Base-by-base conservation (phyloP, 2,113 vertebrate species). In the Petroica traversi region DNA sequence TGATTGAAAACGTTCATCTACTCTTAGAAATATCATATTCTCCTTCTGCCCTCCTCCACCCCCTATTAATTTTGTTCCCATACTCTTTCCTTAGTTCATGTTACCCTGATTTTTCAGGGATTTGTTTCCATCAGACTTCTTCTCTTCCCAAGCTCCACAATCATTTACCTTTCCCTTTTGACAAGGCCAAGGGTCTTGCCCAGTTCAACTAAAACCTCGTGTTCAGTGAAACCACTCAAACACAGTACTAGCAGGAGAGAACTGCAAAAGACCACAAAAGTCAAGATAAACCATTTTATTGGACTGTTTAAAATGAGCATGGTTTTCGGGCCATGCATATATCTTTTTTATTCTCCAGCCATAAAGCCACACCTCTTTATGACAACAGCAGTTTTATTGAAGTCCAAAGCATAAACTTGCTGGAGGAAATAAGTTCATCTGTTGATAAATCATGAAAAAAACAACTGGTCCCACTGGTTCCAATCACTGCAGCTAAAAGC, bases 271-370 rank as follows among this genome's bases (percentile, higher is more conserved):
- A 19, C 23, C 1, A 2, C 12, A 49, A 28, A 14, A 76, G 19
- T 7, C 6, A 7, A n/a, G 28, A 64, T 8, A 78, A 82, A 46
- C 9, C 1, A 33, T 46, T 94, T 71, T 20, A 89, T 31, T 38
- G 40, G 8, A n/a, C 38, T 51, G 9, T 29, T 40, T 68, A 16
- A 33, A 41, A 14, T 24, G 7, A 41, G 10, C 13, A 13, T 4
- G 4, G 61, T 36, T 33, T 12, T 20, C 4, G 26, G 7, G 12
- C 28, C 13, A 22, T 8, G 10, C 3, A 2, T 3, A 7, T 0
- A 2, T 6, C 20, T 14, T 28, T 38, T 43, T 59, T 11, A 36
- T 8, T 1, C 11, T 6, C 19, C 8, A 19, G 63, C 24, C 34
- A 19, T 45, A 52, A 26, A 85, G 52, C n/a, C 67, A n/a, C 83